Percentiles rank a stretch among this genome's conserved stretches.
phyloP scores from a whole-genome alignment of 2,888 invertebrate genomes.

The Selenia dentaria region DNA sequence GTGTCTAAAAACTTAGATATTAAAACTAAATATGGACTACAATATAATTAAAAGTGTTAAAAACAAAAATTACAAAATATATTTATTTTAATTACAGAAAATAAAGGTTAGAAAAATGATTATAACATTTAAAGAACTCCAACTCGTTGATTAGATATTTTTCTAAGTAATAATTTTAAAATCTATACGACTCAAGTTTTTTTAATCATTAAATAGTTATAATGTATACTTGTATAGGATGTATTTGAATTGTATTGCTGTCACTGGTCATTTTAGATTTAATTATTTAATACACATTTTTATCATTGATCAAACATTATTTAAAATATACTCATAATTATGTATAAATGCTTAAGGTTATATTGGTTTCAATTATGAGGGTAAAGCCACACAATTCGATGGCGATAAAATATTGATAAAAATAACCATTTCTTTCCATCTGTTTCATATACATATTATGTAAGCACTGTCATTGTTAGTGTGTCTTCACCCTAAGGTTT shows the following conservation, averaged over 20 bases:
- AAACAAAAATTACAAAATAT: background rate
- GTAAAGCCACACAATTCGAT: no score
- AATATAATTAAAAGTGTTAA: background rate
- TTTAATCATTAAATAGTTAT: background rate
- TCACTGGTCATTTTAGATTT: conserved; percentile 1
- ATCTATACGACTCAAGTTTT: background rate
- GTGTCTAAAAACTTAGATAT: conserved; percentile 15
- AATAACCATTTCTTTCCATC: no score
- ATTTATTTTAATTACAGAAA: background rate
- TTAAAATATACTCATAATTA: background rate
- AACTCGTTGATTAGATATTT: background rate
- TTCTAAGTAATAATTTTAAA: background rate
- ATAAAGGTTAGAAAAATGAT: background rate
- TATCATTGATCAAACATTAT: conserved; percentile 2
- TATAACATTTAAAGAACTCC: background rate
- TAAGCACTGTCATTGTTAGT: no score
- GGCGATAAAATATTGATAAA: no score
- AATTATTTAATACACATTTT: background rate
- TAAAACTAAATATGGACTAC: conserved; percentile 1
- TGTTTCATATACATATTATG: no score
- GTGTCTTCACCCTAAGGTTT: no score
- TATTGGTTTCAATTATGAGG: background rate
- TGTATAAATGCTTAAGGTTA: conserved; percentile 3
- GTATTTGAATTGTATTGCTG: background rate
- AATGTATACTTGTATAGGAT: background rate